These are phyloP conservation scores for Aythya baeri DNA, from an alignment of 2,113 vertebrate species.

Conservation along the genomic window DNA sequence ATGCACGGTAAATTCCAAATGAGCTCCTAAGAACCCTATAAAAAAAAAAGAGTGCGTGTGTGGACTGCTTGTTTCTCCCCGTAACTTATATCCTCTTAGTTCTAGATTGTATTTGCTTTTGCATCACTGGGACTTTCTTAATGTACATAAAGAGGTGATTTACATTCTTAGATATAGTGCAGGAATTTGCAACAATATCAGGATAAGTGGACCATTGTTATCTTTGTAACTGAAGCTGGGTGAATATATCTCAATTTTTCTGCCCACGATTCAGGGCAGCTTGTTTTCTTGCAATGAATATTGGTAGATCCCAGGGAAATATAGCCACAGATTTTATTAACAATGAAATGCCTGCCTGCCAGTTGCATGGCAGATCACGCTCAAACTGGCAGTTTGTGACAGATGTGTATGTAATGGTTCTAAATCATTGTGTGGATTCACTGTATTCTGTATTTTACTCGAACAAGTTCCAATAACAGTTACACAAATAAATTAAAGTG, in stretches of 20 bases:
- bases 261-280: not conserved
- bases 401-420: not conserved
- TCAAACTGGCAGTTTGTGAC: conserved; percentile 52
- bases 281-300: not conserved
- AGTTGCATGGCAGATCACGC: conserved; percentile 25
- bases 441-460: conserved; percentile 42
- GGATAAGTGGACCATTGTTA: not conserved
- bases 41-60: not conserved
- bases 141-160: not conserved
- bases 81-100: not conserved
- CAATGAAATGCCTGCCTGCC: not conserved
- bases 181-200: not conserved
- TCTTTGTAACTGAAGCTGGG: not conserved
- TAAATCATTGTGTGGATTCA: conserved; percentile 40
- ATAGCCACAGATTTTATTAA: not conserved
- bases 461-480: conserved; percentile 47
- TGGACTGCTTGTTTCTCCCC: conserved; percentile 1
- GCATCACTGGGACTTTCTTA: not conserved
- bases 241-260: not conserved
- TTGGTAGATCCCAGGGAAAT: conserved; percentile 39
- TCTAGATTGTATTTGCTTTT: not conserved
- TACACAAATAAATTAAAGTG: conserved; percentile 60
- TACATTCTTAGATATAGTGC: not conserved
- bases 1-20: conserved; percentile 63
- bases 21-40: conserved; percentile 48